Evolutionary conservation across 2,797 vertebrate species (phyloP).

Genomic region (Hoplostethus mediterraneus): DNA sequence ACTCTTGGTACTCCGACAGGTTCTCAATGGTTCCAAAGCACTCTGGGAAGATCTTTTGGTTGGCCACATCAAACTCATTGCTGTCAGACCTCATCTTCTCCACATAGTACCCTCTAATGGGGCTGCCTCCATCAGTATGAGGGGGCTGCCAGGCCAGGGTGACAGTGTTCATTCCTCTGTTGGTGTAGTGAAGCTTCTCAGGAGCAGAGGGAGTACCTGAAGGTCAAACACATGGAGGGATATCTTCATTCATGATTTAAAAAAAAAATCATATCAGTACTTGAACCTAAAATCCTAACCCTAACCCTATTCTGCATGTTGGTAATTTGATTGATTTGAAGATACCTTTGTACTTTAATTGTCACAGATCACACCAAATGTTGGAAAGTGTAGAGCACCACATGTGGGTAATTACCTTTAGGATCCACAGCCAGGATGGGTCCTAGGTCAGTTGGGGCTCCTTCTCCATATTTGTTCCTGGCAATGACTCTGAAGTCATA

Average conservation of each 20-base stretch:
- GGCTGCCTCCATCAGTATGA: conserved; percentile 91
- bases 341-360: not conserved
- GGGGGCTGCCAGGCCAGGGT: conserved; percentile 94
- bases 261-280: too few species aligned
- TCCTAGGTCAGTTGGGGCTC: conserved; percentile 91
- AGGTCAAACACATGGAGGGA: not conserved
- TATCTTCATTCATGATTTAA: too few species aligned
- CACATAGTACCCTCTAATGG: conserved; percentile 92
- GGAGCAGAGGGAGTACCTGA: conserved; percentile 94
- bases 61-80: conserved; percentile 92
- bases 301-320: too few species aligned
- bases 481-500: conserved; percentile 97
- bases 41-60: conserved; percentile 88
- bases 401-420: conserved; percentile 84
- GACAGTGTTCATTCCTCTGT: conserved; percentile 89
- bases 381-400: not conserved
- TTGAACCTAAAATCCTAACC: too few species aligned
- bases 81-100: conserved; percentile 95
- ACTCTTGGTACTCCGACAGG: conserved; percentile 93
- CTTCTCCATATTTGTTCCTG: conserved; percentile 96
- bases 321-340: not conserved
- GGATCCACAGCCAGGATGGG: conserved; percentile 95
- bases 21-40: conserved; percentile 87
- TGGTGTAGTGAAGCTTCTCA: conserved; percentile 93
- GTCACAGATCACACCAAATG: too few species aligned